Evolutionary conservation across 2,888 invertebrate genomes (phyloP).

Genomic region (Caenorhabditis sulstoni): DNA sequence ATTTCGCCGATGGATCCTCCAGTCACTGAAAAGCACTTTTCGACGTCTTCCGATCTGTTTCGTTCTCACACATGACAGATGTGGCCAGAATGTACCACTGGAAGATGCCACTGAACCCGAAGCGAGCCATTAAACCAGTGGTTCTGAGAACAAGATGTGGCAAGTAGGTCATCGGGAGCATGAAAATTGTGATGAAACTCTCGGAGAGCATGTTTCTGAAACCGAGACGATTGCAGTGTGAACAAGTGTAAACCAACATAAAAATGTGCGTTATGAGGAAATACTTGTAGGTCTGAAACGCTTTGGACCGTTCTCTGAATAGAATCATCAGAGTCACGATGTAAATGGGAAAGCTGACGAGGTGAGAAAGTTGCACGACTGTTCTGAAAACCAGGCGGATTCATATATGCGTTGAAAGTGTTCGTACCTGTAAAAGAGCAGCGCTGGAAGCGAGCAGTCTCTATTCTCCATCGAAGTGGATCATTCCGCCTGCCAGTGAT

Average conservation of each 20-base stretch:
- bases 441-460: constrained; percentile 1
- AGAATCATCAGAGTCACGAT: neutral
- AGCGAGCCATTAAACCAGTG: neutral
- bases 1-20: constrained; percentile 24
- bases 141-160: neutral
- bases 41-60: no score
- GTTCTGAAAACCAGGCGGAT: no score
- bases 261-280: neutral
- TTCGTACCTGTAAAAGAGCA: neutral
- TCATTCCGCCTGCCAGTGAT: neutral
- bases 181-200: constrained; percentile 2
- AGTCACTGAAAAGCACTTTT: constrained; percentile 9
- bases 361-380: constrained; percentile 2
- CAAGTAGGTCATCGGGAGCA: constrained; percentile 19
- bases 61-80: constrained; percentile 11
- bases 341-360: neutral
- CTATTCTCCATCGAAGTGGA: neutral
- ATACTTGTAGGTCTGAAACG: constrained; percentile 9
- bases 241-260: neutral
- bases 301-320: neutral
- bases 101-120: constrained; percentile 13
- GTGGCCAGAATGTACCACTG: constrained; percentile 11
- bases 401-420: no score
- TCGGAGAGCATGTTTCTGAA: constrained; percentile 14
- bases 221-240: no score